Conservation (phyloP, 2,888 invertebrate species). For the Argynnis bischoffii region DNA sequence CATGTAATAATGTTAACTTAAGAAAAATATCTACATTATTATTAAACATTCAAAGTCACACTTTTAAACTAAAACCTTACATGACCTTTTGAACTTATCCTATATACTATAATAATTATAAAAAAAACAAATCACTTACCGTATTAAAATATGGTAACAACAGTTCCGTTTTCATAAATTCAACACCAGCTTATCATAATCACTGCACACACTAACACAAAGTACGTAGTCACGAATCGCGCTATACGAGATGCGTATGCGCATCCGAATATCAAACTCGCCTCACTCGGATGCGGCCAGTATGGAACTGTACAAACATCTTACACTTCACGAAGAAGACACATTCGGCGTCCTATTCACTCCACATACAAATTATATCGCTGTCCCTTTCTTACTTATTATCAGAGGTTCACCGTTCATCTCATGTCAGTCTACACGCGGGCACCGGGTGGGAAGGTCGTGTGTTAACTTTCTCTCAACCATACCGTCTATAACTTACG, state of each 20-base stretch:
- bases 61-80: too few relatives aligned
- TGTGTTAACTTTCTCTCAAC: slow-evolving; percentile 65
- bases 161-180: slow-evolving; percentile 49
- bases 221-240: slow-evolving; percentile 16
- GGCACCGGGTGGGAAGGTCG: slow-evolving; percentile 74
- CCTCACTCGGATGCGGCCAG: slow-evolving; percentile 79
- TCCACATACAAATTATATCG: slow-evolving; percentile 46
- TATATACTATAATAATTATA: not conserved
- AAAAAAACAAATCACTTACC: slow-evolving; percentile 23
- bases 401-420: slow-evolving; percentile 80
- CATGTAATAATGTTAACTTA: too few relatives aligned
- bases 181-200: slow-evolving; percentile 19
- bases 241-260: slow-evolving; percentile 58
- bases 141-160: slow-evolving; percentile 42
- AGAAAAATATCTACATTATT: too few relatives aligned
- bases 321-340: slow-evolving; percentile 81
- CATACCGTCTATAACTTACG: slow-evolving; percentile 27
- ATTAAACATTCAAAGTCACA: too few relatives aligned
- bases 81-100: slow-evolving; percentile 5
- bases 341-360: slow-evolving; percentile 63
- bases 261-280: slow-evolving; percentile 71
- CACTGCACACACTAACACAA: slow-evolving; percentile 20
- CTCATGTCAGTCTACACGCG: slow-evolving; percentile 74
- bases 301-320: slow-evolving; percentile 81
- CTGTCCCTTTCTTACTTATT: slow-evolving; percentile 72